phyloP scores from a whole-genome alignment of 2,113 vertebrate species.

The Pseudonaja textilis region DNA sequence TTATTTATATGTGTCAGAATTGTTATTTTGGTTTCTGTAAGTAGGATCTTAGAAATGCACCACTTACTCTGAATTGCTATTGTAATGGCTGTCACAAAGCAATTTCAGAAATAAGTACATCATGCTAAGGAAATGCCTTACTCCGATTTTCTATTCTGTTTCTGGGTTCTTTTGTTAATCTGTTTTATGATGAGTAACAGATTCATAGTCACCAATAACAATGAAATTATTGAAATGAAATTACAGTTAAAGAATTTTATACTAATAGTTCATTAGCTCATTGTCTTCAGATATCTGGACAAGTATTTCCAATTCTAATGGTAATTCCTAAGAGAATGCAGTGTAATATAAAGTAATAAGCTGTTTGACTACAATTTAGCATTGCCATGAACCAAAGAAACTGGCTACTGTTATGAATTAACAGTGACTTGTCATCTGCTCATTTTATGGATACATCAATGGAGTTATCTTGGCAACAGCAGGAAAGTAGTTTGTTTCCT shows the following conservation, averaged over 20 bases:
- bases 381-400: not conserved
- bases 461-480: not conserved
- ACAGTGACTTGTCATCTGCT: not conserved
- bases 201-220: constrained; percentile 22
- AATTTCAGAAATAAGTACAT: constrained; percentile 17
- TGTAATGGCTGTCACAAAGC: constrained; percentile 11
- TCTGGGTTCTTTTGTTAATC: constrained; percentile 13
- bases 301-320: constrained; percentile 2
- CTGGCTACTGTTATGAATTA: not conserved
- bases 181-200: not conserved
- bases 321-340: not conserved
- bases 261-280: not conserved
- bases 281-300: not conserved
- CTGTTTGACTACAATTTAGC: not conserved
- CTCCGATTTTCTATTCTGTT: not conserved
- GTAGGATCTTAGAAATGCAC: constrained; percentile 27
- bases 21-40: constrained; percentile 31
- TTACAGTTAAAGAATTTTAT: constrained; percentile 4
- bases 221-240: constrained; percentile 15
- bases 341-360: not conserved
- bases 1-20: constrained; percentile 15
- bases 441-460: not conserved
- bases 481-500: not conserved
- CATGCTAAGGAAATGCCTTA: not conserved
- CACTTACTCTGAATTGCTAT: constrained; percentile 29